Percentiles rank a stretch among this genome's conserved stretches.
Conservation (phyloP, 2,888 invertebrate genomes). For the Tetheella fluctuosa region DNA sequence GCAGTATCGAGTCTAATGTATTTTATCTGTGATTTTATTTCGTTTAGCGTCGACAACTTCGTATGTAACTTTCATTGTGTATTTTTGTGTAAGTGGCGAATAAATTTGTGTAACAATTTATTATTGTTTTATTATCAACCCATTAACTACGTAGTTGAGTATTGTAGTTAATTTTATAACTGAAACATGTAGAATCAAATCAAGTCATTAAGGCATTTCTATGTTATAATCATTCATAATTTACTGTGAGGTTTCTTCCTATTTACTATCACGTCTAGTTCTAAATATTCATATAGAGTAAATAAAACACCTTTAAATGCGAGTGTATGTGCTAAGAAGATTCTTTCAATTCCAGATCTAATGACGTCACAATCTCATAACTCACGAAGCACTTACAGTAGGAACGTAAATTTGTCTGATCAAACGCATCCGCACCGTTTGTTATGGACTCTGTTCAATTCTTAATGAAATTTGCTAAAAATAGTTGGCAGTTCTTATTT, state of each 20-base stretch:
- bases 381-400: conserved; percentile 1
- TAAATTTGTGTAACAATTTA: conserved; percentile 77
- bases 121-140: background rate
- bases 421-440: conserved; percentile 9
- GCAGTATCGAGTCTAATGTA: conserved; percentile 59
- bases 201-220: too few relatives aligned
- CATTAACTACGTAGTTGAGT: too few relatives aligned
- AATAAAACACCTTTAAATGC: too few relatives aligned
- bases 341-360: background rate
- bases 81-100: conserved; percentile 72
- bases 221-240: too few relatives aligned
- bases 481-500: background rate
- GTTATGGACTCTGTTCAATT: background rate
- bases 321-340: too few relatives aligned
- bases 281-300: too few relatives aligned
- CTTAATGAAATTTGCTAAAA: background rate
- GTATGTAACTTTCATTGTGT: conserved; percentile 71
- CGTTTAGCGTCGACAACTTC: conserved; percentile 65
- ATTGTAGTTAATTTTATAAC: too few relatives aligned
- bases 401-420: conserved; percentile 18
- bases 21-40: conserved; percentile 79
- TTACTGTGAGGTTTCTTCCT: too few relatives aligned
- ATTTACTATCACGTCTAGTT: too few relatives aligned
- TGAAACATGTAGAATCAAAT: too few relatives aligned
- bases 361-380: background rate